A percentile compares a stretch with the other conserved stretches of the same genome.
These are phyloP conservation scores for Sternotherus odoratus DNA, from an alignment of 2,797 vertebrate species.

Conservation along the genomic window DNA sequence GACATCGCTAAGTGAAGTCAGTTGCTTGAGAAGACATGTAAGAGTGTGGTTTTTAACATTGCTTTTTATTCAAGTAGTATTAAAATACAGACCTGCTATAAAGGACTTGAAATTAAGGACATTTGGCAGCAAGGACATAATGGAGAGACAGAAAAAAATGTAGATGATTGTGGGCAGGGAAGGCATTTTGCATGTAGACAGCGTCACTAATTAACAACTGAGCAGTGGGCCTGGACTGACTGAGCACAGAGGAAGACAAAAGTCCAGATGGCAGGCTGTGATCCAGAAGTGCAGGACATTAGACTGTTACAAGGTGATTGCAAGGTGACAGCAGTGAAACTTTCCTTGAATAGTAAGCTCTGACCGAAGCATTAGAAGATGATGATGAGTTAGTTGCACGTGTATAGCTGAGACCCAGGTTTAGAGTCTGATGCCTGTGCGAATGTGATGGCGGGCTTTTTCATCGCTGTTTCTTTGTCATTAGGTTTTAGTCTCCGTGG, in stretches of 20 bases:
- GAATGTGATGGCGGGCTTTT: not conserved
- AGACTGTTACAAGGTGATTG: slow-evolving; percentile 55
- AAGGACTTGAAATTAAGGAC: slow-evolving; percentile 47
- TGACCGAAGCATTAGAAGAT: not conserved
- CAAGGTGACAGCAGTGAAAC: slow-evolving; percentile 48
- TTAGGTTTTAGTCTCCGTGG: not conserved
- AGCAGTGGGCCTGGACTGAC: slow-evolving; percentile 26
- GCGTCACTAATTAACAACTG: slow-evolving; percentile 69
- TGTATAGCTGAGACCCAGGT: not conserved
- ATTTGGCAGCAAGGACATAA: slow-evolving; percentile 42
- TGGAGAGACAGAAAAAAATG: slow-evolving; percentile 4
- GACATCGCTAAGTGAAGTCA: slow-evolving; percentile 4
- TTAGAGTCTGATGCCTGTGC: not conserved
- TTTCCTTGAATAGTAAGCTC: not conserved
- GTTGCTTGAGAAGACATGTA: not conserved
- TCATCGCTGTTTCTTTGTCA: not conserved
- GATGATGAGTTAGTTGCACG: not conserved
- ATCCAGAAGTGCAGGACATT: slow-evolving; percentile 47
- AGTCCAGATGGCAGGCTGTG: slow-evolving; percentile 75
- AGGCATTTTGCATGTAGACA: slow-evolving; percentile 38
- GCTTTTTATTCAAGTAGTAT: slow-evolving; percentile 48
- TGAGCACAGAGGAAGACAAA: slow-evolving; percentile 40
- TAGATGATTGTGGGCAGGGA: slow-evolving; percentile 42
- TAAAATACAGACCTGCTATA: slow-evolving; percentile 45
- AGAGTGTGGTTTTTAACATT: slow-evolving; percentile 30